Evolutionary conservation across 2,113 vertebrate species (phyloP).

Genomic region (Hypanus sabinus): DNA sequence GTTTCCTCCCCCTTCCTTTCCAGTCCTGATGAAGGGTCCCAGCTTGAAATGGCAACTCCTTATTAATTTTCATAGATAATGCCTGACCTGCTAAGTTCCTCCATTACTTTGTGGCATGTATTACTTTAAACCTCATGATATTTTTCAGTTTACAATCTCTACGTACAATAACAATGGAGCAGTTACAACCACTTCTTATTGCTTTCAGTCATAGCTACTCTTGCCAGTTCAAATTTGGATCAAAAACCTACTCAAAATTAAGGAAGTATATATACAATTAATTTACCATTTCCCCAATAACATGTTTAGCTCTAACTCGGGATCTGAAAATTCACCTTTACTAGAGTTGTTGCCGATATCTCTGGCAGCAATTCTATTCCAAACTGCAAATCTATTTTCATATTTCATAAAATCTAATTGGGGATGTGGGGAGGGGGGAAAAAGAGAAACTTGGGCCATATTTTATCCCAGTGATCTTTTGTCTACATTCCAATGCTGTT

Average conservation of each 20-base stretch:
- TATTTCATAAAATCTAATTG: neutral
- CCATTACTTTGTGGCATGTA: neutral
- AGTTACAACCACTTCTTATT: neutral
- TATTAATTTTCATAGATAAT: no score
- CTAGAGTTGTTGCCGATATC: neutral
- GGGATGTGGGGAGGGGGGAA: no score
- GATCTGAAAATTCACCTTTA: neutral
- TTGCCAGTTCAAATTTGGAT: neutral
- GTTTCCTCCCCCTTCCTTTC: no score
- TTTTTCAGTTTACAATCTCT: no score
- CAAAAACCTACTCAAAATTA: neutral
- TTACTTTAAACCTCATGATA: neutral
- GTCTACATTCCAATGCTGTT: neutral
- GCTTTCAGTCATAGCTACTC: neutral
- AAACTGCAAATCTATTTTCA: neutral
- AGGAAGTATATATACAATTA: neutral
- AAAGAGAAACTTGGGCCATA: neutral
- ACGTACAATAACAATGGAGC: neutral
- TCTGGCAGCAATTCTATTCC: neutral
- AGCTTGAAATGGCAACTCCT: no score
- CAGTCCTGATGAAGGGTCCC: no score
- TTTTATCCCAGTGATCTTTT: neutral
- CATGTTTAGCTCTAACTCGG: neutral
- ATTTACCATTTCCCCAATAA: neutral
- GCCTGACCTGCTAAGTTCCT: no score